Evolutionary conservation across 2,888 invertebrate genomes (phyloP).

Genomic region (Anthrax anthrax): DNA sequence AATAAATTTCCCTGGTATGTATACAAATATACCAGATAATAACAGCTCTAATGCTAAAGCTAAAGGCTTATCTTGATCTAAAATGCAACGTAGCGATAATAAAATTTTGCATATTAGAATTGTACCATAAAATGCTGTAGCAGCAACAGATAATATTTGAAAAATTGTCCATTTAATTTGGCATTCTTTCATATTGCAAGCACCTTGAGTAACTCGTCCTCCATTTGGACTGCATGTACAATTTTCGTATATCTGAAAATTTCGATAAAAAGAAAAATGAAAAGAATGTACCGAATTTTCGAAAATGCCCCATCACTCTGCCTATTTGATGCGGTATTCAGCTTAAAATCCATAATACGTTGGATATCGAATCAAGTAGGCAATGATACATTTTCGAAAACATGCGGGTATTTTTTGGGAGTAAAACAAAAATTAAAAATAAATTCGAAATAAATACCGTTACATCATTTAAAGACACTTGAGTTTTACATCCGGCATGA

Average conservation of each 20-base stretch:
- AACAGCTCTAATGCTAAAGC: conserved; percentile 43
- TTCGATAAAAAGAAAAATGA: too few relatives aligned
- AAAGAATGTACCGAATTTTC: too few relatives aligned
- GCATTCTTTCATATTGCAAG: conserved; percentile 39
- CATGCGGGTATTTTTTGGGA: too few relatives aligned
- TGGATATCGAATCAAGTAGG: too few relatives aligned
- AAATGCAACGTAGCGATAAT: conserved; percentile 40
- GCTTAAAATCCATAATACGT: too few relatives aligned
- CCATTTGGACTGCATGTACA: conserved; percentile 37
- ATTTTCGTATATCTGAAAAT: conserved; percentile 35
- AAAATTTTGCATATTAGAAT: conserved; percentile 36
- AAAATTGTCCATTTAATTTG: conserved; percentile 37
- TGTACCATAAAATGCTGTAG: conserved; percentile 30
- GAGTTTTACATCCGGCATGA: conserved; percentile 49
- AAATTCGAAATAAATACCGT: conserved; percentile 17
- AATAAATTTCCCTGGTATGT: conserved; percentile 46
- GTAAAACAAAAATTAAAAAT: not conserved
- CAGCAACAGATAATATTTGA: conserved; percentile 33
- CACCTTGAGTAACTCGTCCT: conserved; percentile 37
- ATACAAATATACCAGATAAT: conserved; percentile 40
- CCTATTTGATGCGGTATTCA: too few relatives aligned
- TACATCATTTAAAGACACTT: conserved; percentile 33
- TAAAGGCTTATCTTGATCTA: conserved; percentile 45
- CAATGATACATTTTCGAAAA: too few relatives aligned
- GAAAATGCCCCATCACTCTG: too few relatives aligned